These are phyloP conservation scores for Cololabis saira DNA, from an alignment of 2,113 vertebrate species.

Conservation along the genomic window DNA sequence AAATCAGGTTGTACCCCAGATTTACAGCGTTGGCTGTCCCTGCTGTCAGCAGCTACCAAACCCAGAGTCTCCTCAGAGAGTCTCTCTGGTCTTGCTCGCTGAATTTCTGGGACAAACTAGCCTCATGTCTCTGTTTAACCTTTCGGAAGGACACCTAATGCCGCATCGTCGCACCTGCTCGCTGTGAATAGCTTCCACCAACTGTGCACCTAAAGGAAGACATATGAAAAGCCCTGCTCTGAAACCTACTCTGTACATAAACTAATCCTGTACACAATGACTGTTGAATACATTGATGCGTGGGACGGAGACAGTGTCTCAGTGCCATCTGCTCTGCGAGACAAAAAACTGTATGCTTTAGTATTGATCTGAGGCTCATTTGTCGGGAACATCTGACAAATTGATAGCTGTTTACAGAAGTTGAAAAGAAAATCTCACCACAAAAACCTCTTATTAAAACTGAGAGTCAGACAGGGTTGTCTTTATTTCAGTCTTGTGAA, in stretches of 20 bases:
- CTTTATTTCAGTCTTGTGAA: background rate
- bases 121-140: conserved; percentile 35
- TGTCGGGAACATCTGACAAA: conserved; percentile 58
- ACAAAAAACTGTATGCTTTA: conserved; percentile 21
- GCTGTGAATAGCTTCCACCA: conserved; percentile 46
- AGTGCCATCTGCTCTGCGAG: conserved; percentile 54
- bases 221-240: conserved; percentile 27
- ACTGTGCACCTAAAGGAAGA: conserved; percentile 26
- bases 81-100: conserved; percentile 42
- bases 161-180: conserved; percentile 63
- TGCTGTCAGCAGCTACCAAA: conserved; percentile 36
- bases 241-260: conserved; percentile 24
- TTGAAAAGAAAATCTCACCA: background rate
- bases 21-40: conserved; percentile 29
- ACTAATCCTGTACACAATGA: conserved; percentile 52
- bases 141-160: conserved; percentile 68
- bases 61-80: conserved; percentile 55
- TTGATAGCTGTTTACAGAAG: background rate
- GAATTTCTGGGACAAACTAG: conserved; percentile 63
- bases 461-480: background rate
- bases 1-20: conserved; percentile 66
- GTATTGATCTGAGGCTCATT: conserved; percentile 21
- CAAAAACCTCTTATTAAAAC: background rate
- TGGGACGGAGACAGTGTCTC: conserved; percentile 33
- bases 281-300: conserved; percentile 46